Conservation (phyloP, 1,140 invertebrate genomes). For the Papilio dardanus region DNA sequence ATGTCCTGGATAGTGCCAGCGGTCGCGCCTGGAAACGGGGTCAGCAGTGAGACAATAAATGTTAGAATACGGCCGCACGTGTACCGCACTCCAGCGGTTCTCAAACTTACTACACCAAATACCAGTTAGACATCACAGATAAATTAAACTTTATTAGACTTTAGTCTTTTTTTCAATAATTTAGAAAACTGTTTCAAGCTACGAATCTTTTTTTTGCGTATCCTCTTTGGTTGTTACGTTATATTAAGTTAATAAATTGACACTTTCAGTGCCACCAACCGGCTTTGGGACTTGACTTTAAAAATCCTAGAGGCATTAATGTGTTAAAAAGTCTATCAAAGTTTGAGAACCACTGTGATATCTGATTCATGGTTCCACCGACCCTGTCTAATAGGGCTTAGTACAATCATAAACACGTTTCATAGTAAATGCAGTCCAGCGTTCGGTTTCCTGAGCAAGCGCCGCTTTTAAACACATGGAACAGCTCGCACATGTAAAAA, state of each 20-base stretch:
- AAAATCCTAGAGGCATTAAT: no score
- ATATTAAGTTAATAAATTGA: not conserved
- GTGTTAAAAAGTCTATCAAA: not conserved
- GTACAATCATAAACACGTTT: constrained; percentile 23
- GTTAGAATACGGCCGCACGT: constrained; percentile 29
- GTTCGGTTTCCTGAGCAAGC: not conserved
- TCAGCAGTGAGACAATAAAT: constrained; percentile 31
- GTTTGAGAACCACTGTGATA: constrained; percentile 2
- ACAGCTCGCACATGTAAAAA: not conserved
- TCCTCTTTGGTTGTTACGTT: no score
- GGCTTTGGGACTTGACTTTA: no score
- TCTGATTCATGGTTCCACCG: constrained; percentile 18
- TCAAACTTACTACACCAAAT: not conserved
- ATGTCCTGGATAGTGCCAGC: constrained; percentile 23
- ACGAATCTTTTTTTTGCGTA: no score
- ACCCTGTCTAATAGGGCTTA: constrained; percentile 2
- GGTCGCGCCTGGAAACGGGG: constrained; percentile 25
- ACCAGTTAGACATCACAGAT: not conserved
- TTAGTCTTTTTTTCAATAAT: not conserved
- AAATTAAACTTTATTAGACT: not conserved
- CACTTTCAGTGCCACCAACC: not conserved
- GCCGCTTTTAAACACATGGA: constrained; percentile 10
- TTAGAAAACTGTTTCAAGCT: no score
- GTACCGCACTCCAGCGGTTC: not conserved
- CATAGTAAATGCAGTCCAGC: constrained; percentile 29